Evolutionary conservation across 2,888 invertebrate genomes (phyloP).

Genomic region (Hypomecis atomaria): DNA sequence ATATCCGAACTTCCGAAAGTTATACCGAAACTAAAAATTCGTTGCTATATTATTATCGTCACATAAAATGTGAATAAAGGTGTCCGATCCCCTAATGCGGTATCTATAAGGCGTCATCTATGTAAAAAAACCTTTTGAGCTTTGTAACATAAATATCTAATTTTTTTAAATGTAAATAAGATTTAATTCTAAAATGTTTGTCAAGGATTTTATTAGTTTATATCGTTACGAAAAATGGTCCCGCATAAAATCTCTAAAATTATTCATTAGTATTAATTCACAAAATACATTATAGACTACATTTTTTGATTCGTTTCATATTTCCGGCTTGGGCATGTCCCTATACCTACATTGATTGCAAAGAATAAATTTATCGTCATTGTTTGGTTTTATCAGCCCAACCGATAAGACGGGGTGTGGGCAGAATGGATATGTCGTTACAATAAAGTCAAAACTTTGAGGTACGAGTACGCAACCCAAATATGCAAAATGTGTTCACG

Average conservation of each 20-base stretch:
- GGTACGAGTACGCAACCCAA: not conserved
- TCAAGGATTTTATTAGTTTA: not conserved
- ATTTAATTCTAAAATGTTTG: not conserved
- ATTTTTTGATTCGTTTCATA: slow-evolving; percentile 2
- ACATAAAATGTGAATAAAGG: too few relatives aligned
- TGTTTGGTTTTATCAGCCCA: slow-evolving; percentile 14
- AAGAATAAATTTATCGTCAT: slow-evolving; percentile 4
- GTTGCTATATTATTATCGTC: too few relatives aligned
- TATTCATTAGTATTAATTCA: not conserved
- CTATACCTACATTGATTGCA: slow-evolving; percentile 2
- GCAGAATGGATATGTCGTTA: not conserved
- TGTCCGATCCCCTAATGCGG: too few relatives aligned
- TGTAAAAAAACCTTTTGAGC: not conserved
- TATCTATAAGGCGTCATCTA: too few relatives aligned
- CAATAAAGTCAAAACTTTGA: not conserved
- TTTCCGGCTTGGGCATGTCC: slow-evolving; percentile 13
- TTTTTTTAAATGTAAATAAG: not conserved
- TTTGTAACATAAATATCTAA: not conserved
- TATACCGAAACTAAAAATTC: too few relatives aligned
- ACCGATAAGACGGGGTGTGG: slow-evolving; percentile 22
- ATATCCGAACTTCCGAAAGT: too few relatives aligned
- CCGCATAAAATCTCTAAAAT: not conserved
- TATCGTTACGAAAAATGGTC: not conserved
- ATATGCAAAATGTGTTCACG: not conserved
- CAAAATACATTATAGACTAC: not conserved